A percentile compares a stretch with the other conserved stretches of the same genome.
Evolutionary conservation across 2,888 invertebrate species (phyloP).

Genomic region (Lissocephala sabroskyi): DNA sequence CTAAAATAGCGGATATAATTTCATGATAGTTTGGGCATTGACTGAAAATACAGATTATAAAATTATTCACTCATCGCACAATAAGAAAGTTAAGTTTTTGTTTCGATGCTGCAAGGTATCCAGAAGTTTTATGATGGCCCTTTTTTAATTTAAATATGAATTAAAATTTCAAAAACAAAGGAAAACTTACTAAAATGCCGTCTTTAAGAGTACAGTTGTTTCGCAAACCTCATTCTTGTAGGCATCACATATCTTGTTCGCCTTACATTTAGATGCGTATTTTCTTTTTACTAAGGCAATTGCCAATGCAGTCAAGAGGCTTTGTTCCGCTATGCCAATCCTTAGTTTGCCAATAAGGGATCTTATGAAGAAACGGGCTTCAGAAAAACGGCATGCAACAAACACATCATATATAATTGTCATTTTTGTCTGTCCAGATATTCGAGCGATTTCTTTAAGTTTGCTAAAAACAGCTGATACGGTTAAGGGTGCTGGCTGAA

Average conservation of each 20-base stretch:
- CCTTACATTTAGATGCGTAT: slow-evolving; percentile 72
- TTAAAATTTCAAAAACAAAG: too few species aligned
- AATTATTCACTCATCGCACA: too few species aligned
- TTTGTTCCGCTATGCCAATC: slow-evolving; percentile 97
- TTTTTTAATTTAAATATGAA: too few species aligned
- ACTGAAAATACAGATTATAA: slow-evolving; percentile 73
- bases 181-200: slow-evolving; percentile 88
- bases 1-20: slow-evolving; percentile 84
- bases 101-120: too few species aligned
- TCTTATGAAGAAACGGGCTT: slow-evolving; percentile 91
- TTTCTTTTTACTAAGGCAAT: slow-evolving; percentile 80
- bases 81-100: too few species aligned
- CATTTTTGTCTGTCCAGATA: slow-evolving; percentile 89
- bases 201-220: slow-evolving; percentile 85
- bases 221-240: slow-evolving; percentile 77
- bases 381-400: slow-evolving; percentile 90
- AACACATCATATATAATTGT: slow-evolving; percentile 93
- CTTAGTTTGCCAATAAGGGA: slow-evolving; percentile 94
- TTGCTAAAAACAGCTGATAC: slow-evolving; percentile 84
- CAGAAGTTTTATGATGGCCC: too few species aligned
- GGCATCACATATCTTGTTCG: slow-evolving; percentile 74
- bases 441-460: slow-evolving; percentile 88
- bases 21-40: slow-evolving; percentile 96
- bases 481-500: slow-evolving; percentile 85
- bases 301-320: slow-evolving; percentile 91